phyloP scores from a whole-genome alignment of 2,888 invertebrate species.

The Drosophila dives region DNA sequence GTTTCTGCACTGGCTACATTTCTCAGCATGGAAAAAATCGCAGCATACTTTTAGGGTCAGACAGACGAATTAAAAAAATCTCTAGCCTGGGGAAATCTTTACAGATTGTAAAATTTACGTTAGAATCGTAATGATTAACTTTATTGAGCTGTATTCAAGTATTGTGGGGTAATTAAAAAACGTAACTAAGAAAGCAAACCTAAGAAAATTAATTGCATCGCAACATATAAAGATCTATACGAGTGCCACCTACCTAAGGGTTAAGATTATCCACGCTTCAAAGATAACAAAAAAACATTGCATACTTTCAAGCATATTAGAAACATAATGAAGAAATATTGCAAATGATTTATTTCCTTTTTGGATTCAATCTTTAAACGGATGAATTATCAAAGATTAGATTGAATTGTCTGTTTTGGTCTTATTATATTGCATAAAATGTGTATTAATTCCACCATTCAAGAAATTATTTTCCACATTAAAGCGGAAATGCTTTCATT shows the following conservation, averaged over 20 bases:
- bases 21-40: accelerated
- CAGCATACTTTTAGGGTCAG: not conserved
- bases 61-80: not conserved
- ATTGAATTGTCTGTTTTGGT: not conserved
- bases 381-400: not conserved
- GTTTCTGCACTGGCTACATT: not conserved
- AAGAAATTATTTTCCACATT: not conserved
- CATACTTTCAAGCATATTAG: constrained; percentile 32
- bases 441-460: not conserved
- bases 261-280: not conserved
- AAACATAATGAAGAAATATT: not conserved
- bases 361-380: not conserved
- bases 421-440: not conserved
- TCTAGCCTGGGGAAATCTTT: not conserved
- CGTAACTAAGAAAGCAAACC: not conserved
- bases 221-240: too few relatives aligned
- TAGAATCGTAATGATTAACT: not conserved
- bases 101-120: not conserved
- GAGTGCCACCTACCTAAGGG: not conserved
- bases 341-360: not conserved
- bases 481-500: constrained; percentile 5
- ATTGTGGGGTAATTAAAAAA: not conserved
- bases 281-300: not conserved
- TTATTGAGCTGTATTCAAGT: not conserved
- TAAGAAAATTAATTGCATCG: not conserved